Evolutionary conservation across 2,113 vertebrate species (phyloP).

Genomic region (Henicopernis longicauda): DNA sequence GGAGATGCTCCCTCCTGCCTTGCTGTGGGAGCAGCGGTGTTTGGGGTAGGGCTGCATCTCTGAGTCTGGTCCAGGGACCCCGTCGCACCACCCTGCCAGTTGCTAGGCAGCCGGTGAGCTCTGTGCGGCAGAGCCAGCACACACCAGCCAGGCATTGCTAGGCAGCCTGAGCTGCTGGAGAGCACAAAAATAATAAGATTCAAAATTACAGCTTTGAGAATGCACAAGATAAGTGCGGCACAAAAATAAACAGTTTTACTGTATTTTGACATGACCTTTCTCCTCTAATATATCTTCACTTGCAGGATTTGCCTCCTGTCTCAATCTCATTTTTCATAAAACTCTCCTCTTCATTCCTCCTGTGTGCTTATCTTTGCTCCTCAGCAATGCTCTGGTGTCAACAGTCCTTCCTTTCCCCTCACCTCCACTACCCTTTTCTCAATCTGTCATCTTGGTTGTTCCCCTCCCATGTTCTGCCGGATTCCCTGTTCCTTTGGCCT

Average conservation of each 20-base stretch:
- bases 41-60: neutral
- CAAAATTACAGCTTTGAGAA: constrained; percentile 10
- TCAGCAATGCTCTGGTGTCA: neutral
- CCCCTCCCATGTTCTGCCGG: neutral
- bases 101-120: constrained; percentile 50
- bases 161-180: constrained; percentile 30
- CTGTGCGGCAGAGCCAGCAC: neutral
- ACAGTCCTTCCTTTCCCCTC: neutral
- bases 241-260: constrained; percentile 41
- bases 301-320: constrained; percentile 11
- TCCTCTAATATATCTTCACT: constrained; percentile 17
- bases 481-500: neutral
- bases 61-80: neutral
- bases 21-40: neutral
- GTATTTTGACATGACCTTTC: constrained; percentile 36
- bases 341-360: neutral
- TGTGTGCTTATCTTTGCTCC: neutral
- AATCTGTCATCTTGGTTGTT: neutral
- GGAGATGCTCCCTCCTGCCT: neutral
- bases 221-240: neutral
- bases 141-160: constrained; percentile 45
- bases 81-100: neutral
- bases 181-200: constrained; percentile 25
- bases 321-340: constrained; percentile 7
- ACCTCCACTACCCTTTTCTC: neutral